phyloP scores from a whole-genome alignment of 2,888 invertebrate species.

The Alloscopus bannaensis region DNA sequence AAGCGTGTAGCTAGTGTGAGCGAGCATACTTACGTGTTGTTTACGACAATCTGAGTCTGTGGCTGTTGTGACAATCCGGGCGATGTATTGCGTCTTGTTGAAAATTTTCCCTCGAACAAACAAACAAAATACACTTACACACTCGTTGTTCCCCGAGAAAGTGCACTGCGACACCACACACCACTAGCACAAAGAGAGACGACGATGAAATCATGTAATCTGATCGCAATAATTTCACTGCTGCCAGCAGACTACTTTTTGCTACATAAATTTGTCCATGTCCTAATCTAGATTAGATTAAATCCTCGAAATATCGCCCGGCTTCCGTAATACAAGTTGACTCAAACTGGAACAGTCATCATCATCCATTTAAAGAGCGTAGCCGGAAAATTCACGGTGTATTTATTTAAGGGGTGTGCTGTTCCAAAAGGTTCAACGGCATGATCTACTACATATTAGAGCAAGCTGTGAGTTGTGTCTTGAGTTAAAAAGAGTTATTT shows the following conservation, averaged over 20 bases:
- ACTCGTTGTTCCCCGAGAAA: neutral
- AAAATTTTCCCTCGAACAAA: too few relatives aligned
- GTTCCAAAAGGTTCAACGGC: too few relatives aligned
- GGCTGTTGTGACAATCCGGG: slow-evolving; percentile 26
- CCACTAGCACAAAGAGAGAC: slow-evolving; percentile 27
- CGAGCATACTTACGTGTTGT: neutral
- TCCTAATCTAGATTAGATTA: slow-evolving; percentile 65
- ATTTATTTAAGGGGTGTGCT: too few relatives aligned
- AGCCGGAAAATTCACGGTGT: too few relatives aligned
- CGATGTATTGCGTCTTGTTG: slow-evolving; percentile 22
- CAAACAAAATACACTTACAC: slow-evolving; percentile 9
- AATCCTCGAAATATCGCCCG: too few relatives aligned
- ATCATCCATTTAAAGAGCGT: too few relatives aligned
- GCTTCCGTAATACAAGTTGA: too few relatives aligned
- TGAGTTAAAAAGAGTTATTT: slow-evolving; percentile 31
- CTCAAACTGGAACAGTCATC: too few relatives aligned
- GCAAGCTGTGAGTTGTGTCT: neutral
- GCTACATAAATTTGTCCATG: slow-evolving; percentile 63
- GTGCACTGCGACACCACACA: slow-evolving; percentile 6
- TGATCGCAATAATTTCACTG: slow-evolving; percentile 62
- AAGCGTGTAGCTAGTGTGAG: neutral
- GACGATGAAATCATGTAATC: slow-evolving; percentile 58
- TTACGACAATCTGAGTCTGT: neutral
- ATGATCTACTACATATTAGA: too few relatives aligned
- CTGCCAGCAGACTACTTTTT: slow-evolving; percentile 62